Evolutionary conservation across 2,797 vertebrate species (phyloP).

Genomic region (Acipenser oxyrinchus): DNA sequence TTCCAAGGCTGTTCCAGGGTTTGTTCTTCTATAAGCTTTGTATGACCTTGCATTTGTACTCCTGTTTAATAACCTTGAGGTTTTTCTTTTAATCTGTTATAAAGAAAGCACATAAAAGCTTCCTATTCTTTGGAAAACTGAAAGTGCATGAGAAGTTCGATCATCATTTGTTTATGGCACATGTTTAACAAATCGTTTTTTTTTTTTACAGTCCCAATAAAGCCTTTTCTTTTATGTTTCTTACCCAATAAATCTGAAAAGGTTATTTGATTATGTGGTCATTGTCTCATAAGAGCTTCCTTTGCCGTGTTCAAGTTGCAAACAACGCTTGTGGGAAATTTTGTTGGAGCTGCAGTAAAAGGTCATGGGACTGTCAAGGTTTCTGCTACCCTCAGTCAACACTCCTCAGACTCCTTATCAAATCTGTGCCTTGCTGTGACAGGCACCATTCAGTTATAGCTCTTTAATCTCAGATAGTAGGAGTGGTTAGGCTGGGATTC

Average conservation of each 20-base stretch:
- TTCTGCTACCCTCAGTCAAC: conserved; percentile 26
- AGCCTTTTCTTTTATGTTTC: conserved; percentile 37
- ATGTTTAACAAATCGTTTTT: conserved; percentile 15
- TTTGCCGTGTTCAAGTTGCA: conserved; percentile 34
- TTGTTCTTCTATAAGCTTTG: conserved; percentile 37
- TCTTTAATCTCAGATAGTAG: neutral
- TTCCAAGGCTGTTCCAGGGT: conserved; percentile 30
- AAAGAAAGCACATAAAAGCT: conserved; percentile 43
- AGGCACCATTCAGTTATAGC: neutral
- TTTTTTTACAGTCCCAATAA: conserved; percentile 31
- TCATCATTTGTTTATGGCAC: conserved; percentile 5
- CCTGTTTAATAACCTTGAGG: conserved; percentile 60
- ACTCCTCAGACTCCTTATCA: conserved; percentile 26
- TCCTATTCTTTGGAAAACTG: conserved; percentile 33
- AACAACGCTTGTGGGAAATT: conserved; percentile 40
- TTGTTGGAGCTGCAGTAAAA: conserved; percentile 34
- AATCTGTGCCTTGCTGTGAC: conserved; percentile 9
- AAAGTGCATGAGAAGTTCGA: conserved; percentile 32
- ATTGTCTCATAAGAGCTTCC: conserved; percentile 46
- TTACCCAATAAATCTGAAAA: conserved; percentile 44
- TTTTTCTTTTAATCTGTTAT: conserved; percentile 50
- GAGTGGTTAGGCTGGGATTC: neutral
- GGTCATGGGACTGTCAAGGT: conserved; percentile 46
- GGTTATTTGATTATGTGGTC: conserved; percentile 50
- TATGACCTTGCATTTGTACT: conserved; percentile 56